phyloP scores from a whole-genome alignment of 2,888 invertebrate genomes.

The Nomada fucata region DNA sequence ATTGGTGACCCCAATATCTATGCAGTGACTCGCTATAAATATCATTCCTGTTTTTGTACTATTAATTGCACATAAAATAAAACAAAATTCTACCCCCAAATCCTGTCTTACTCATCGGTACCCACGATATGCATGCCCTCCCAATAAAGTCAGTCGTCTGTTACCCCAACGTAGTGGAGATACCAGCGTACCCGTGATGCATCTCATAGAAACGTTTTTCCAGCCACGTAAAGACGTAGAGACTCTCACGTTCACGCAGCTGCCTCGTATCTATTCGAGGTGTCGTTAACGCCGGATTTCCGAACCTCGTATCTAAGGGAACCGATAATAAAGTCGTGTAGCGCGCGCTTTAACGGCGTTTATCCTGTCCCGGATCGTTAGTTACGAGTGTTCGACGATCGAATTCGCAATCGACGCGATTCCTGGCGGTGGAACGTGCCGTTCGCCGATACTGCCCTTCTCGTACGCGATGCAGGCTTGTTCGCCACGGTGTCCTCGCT shows the following conservation, averaged over 20 bases:
- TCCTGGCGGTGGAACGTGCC: conserved; percentile 25
- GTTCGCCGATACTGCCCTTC: conserved; percentile 17
- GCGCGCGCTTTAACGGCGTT: conserved; percentile 44
- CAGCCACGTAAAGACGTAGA: conserved; percentile 10
- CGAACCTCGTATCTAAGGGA: conserved; percentile 46
- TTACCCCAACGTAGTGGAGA: too few relatives aligned
- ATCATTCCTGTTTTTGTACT: too few relatives aligned
- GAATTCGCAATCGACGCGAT: conserved; percentile 53
- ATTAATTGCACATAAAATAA: too few relatives aligned
- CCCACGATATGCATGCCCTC: too few relatives aligned
- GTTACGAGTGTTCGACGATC: conserved; percentile 48
- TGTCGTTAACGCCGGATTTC: conserved; percentile 52
- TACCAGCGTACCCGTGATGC: too few relatives aligned
- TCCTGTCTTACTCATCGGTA: too few relatives aligned
- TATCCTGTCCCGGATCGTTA: conserved; percentile 54
- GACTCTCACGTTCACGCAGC: conserved; percentile 3
- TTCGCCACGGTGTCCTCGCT: neutral
- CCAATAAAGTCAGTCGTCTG: too few relatives aligned
- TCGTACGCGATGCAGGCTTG: neutral
- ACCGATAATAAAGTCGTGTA: conserved; percentile 53
- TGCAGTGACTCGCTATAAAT: too few relatives aligned
- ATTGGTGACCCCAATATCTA: too few relatives aligned
- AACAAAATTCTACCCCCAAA: too few relatives aligned
- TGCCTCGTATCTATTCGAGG: conserved; percentile 28
- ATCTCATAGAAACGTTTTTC: neutral